These are phyloP conservation scores for Lepeophtheirus nordmannii DNA, from an alignment of 2,888 invertebrate species.

Conservation along the genomic window DNA sequence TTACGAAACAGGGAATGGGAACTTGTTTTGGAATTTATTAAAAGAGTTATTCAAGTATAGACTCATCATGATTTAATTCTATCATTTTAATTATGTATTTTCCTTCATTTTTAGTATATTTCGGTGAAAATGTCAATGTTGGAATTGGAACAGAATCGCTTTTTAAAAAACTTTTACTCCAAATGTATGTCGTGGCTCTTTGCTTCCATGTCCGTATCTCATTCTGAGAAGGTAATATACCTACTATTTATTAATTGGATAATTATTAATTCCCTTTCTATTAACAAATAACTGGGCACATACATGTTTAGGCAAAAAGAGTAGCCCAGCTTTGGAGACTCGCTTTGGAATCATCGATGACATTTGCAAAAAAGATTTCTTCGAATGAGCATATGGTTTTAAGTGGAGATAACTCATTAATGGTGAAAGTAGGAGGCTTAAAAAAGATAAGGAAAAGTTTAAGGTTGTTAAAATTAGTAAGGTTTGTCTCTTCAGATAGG, in stretches of 20 bases:
- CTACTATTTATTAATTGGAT: neutral
- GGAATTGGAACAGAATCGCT: neutral
- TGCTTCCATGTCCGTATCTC: neutral
- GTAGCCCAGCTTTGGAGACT: slow-evolving; percentile 4
- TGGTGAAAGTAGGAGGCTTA: too few species aligned
- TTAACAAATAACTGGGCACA: too few species aligned
- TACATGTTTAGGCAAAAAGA: neutral
- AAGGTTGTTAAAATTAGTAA: too few species aligned
- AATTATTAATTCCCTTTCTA: neutral
- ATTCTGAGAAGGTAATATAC: neutral
- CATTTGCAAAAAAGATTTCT: neutral
- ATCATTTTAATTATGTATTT: neutral
- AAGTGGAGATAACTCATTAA: neutral
- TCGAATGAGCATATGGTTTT: neutral
- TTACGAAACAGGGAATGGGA: neutral
- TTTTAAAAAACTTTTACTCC: neutral
- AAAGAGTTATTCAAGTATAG: neutral
- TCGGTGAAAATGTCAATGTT: neutral
- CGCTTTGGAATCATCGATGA: neutral
- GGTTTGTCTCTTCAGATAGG: neutral
- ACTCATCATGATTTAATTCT: neutral
- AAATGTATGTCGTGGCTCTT: neutral
- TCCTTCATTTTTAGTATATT: neutral
- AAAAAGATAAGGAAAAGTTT: too few species aligned
- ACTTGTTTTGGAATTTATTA: neutral